Evolutionary conservation across 2,797 vertebrate species (phyloP), one percentile per base, ranked within the genome.

Genomic region (Phoeniculus purpureus): DNA sequence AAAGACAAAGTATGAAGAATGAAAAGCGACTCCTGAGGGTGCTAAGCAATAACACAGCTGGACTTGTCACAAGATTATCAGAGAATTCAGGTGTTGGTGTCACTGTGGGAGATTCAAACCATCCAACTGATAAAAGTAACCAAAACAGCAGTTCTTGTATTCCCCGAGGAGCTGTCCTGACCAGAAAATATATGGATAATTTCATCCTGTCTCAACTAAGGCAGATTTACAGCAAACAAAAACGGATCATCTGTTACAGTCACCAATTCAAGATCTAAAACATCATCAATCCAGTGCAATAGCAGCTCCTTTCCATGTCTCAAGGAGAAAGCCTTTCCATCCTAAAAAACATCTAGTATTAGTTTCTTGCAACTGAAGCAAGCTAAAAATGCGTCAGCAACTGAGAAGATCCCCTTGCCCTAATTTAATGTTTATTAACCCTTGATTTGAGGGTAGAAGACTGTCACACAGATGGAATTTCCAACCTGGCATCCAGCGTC

Each of bases 261-360:
- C 13, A 48, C 5, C 0, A 1, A 19, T 52, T 77, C 21, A 78
- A 74, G n/a, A 58, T 0, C 0, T 29, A 78, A 71, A 81, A 32
- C 0, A 1, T 9, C 29, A 19, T 75, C 61, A 52, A 9, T 25
- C 10, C 15, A 7, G 21, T 31, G 19, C 27, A 59, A 31, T 1
- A 5, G 29, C 31, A 76, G 22, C 21, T 72, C 9, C 47, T 79
- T 47, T 43, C 34, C 10, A 67, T 22, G 15, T 58, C 61, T 72
- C 40, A 20, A n/a, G 17, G 8, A 18, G 16, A 64, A 84, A 64
- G 56, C 7, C 3, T 65, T 78, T 75, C 73, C 6, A 58, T 29
- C 61, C 25, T 25, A 74, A n/a, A 64, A 76, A 88, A 67, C 11
- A 52, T 4, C 21, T 15, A 15, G 13, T 7, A 18, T 34, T 47